These are phyloP conservation scores for Homalodisca vitripennis DNA, from an alignment of 1,140 invertebrate species.

Conservation along the genomic window DNA sequence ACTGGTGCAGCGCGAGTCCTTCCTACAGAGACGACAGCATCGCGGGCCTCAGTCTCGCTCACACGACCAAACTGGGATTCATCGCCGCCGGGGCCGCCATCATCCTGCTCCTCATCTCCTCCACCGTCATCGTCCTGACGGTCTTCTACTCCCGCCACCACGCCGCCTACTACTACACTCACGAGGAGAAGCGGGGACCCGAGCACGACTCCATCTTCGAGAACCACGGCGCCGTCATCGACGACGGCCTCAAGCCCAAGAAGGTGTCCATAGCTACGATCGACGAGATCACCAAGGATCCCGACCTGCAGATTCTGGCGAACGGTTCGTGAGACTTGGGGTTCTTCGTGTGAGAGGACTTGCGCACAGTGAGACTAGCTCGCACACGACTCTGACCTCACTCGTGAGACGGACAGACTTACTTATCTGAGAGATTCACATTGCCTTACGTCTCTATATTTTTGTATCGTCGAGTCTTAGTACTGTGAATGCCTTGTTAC, in stretches of 20 bases:
- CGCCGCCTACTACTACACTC: constrained; percentile 69
- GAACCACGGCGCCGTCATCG: constrained; percentile 41
- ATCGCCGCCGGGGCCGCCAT: constrained; percentile 54
- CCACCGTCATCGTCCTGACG: constrained; percentile 52
- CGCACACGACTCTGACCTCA: too few species aligned
- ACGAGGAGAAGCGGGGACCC: constrained; percentile 47
- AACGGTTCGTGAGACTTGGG: constrained; percentile 40
- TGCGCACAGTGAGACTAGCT: too few species aligned
- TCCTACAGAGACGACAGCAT: constrained; percentile 40
- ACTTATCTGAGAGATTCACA: too few species aligned
- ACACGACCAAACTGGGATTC: constrained; percentile 57
- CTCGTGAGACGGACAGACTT: too few species aligned
- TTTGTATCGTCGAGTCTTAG: too few species aligned
- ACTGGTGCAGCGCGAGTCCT: constrained; percentile 50
- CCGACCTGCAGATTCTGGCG: constrained; percentile 43
- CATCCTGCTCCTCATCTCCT: constrained; percentile 53
- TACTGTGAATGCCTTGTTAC: too few species aligned
- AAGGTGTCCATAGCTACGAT: constrained; percentile 49
- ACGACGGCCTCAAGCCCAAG: constrained; percentile 41
- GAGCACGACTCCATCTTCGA: constrained; percentile 36
- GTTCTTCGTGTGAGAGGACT: constrained; percentile 18
- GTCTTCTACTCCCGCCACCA: constrained; percentile 60
- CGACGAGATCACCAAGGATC: constrained; percentile 48
- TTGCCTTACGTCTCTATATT: too few species aligned
- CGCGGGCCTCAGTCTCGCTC: constrained; percentile 45